Base-by-base conservation (phyloP, 2,797 vertebrate species). In the Leptoclinus maculatus region DNA sequence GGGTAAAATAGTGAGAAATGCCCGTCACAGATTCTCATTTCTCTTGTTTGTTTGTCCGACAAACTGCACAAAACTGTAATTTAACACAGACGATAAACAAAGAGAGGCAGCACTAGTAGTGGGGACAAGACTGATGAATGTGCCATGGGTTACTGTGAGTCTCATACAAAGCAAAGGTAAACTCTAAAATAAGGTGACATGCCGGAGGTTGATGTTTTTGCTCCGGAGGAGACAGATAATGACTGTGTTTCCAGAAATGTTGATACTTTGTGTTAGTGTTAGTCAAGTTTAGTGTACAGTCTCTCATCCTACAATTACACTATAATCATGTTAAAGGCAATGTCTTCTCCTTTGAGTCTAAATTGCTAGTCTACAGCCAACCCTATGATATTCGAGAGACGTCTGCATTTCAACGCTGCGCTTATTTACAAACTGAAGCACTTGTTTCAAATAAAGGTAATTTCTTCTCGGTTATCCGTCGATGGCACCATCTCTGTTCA, bases 261-360 rank as follows among this genome's bases (percentile, higher is more conserved):
- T 74, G 54, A 32, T 59, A 62, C 36, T 73, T 34, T 21, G 17
- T 80, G 74, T 82, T 63, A 82, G 70, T 81, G 75, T 79, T 57
- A 72, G 59, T 49, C 27, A 51, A 66, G 71, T 67, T 41, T 14
- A 45, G 45, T 16, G 66, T 38, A 73, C 56, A 51, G n/a, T 38
- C 5, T 43, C 54, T 74, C 49, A 70, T 80, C 76, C 54, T 84
- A 9, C 83, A 84, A 87, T 87, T 72, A 85, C 58, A 53, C 66
- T 53, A 68, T 80, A 87, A 84, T 85, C 70, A 78, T 47, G 71
- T 87, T 79, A 78, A 87, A 84, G 56, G 64, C 67, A 74, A 23
- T 39, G 25, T 14, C 65, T 70, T 76, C 67, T 74, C 23, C 68
- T 86, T 71, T 64, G 66, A 73, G 66, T 67, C 29, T 59, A 67